A percentile compares a stretch with the other conserved stretches of the same genome.
Conservation (phyloP, 2,797 vertebrate genomes). For the Hippopotamyrus pictus region DNA sequence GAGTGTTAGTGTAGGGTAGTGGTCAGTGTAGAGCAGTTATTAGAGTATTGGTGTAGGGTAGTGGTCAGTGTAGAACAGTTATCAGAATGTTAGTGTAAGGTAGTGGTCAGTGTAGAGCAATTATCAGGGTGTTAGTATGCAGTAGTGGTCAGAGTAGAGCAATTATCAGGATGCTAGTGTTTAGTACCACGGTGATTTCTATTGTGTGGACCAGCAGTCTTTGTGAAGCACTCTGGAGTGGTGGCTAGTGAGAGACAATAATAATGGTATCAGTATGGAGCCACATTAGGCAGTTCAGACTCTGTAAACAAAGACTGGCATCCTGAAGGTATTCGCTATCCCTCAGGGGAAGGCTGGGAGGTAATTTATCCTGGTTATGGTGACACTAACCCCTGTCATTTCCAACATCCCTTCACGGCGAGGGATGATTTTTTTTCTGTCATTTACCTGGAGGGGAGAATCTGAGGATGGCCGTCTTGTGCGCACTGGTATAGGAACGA, state of each 20-base stretch:
- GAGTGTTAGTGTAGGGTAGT: background rate
- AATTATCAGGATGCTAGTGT: background rate
- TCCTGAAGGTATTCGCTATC: background rate
- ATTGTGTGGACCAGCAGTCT: background rate
- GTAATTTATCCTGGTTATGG: slow-evolving; percentile 6
- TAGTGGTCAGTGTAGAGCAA: background rate
- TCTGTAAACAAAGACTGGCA: background rate
- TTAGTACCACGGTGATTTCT: background rate
- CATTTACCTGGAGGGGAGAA: background rate
- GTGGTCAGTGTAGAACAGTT: background rate
- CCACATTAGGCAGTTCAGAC: background rate
- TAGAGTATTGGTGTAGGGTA: background rate
- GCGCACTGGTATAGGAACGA: background rate
- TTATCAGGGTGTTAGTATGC: background rate
- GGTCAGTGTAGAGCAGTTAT: background rate
- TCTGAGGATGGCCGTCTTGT: background rate
- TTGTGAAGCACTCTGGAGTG: background rate
- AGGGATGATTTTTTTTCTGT: background rate
- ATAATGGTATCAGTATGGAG: background rate
- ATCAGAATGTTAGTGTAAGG: background rate
- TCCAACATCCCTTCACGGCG: background rate
- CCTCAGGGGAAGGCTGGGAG: slow-evolving; percentile 4
- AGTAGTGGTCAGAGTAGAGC: background rate
- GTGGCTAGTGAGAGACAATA: background rate
- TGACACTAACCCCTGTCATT: slow-evolving; percentile 12